Percentiles rank a stretch among this genome's conserved stretches.
Conservation (phyloP, 2,888 invertebrate genomes). For the Zootermopsis nevadensis region DNA sequence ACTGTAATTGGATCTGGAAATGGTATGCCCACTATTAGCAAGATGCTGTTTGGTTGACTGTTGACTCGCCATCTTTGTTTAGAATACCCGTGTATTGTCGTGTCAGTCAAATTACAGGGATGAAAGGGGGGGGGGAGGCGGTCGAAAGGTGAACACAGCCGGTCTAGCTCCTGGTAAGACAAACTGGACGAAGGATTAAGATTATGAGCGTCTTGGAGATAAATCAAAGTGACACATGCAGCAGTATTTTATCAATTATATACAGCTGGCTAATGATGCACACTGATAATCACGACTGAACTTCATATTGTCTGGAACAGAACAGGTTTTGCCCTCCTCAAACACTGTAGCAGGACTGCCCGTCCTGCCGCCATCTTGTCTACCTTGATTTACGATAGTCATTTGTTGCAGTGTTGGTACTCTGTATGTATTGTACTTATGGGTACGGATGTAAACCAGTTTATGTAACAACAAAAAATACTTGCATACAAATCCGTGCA, state of each 20-base stretch:
- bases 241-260: conserved; percentile 48
- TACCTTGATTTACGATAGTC: conserved; percentile 49
- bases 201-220: background rate
- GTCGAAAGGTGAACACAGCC: background rate
- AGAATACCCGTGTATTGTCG: no score
- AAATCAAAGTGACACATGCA: conserved; percentile 47
- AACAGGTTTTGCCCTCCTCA: background rate
- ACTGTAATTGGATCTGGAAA: no score
- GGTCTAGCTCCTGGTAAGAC: background rate
- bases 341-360: background rate
- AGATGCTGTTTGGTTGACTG: no score
- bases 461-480: background rate
- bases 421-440: background rate
- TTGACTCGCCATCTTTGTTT: no score
- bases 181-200: background rate
- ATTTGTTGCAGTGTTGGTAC: conserved; percentile 34
- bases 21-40: no score
- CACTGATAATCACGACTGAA: conserved; percentile 41
- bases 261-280: conserved; percentile 32
- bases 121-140: no score
- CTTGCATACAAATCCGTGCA: background rate
- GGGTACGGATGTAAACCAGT: conserved; percentile 14
- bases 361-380: conserved; percentile 33
- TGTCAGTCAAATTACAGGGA: background rate
- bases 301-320: conserved; percentile 42